phyloP scores from a whole-genome alignment of 2,888 invertebrate species.

The Campaea margaritaria region DNA sequence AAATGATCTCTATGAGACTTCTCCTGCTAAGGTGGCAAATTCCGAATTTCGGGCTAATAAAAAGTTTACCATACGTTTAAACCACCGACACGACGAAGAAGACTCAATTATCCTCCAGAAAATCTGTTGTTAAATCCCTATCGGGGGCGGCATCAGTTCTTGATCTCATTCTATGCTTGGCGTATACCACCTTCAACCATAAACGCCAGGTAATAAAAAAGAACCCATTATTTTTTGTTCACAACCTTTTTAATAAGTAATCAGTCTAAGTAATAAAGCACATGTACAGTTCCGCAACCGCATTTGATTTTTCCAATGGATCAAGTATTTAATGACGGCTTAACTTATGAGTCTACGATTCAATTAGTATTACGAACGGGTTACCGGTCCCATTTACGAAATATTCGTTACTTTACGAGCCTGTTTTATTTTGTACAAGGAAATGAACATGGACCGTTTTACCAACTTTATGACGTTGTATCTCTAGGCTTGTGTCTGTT shows the following conservation, averaged over 20 bases:
- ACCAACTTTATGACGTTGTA: conserved; percentile 31
- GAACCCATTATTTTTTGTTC: neutral
- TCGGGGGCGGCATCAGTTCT: too few relatives aligned
- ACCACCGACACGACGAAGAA: too few relatives aligned
- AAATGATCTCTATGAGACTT: too few relatives aligned
- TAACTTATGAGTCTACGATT: conserved; percentile 22
- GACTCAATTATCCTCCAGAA: too few relatives aligned
- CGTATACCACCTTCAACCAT: too few relatives aligned
- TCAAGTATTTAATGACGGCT: conserved; percentile 17
- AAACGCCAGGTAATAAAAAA: too few relatives aligned
- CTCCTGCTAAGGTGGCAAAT: too few relatives aligned
- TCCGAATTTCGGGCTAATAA: too few relatives aligned
- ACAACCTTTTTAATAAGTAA: too few relatives aligned
- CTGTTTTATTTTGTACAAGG: conserved; percentile 26
- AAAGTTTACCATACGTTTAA: too few relatives aligned
- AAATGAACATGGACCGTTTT: conserved; percentile 27
- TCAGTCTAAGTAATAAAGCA: neutral
- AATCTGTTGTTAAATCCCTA: too few relatives aligned
- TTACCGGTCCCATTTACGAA: conserved; percentile 31
- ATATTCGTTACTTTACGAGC: conserved; percentile 22
- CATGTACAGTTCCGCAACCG: conserved; percentile 9
- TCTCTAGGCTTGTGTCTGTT: conserved; percentile 6
- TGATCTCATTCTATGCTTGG: too few relatives aligned
- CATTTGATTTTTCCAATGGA: conserved; percentile 16
- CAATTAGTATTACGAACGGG: conserved; percentile 23